Evolutionary conservation across 2,888 invertebrate genomes (phyloP).

Genomic region (Drosophila maculinotata): DNA sequence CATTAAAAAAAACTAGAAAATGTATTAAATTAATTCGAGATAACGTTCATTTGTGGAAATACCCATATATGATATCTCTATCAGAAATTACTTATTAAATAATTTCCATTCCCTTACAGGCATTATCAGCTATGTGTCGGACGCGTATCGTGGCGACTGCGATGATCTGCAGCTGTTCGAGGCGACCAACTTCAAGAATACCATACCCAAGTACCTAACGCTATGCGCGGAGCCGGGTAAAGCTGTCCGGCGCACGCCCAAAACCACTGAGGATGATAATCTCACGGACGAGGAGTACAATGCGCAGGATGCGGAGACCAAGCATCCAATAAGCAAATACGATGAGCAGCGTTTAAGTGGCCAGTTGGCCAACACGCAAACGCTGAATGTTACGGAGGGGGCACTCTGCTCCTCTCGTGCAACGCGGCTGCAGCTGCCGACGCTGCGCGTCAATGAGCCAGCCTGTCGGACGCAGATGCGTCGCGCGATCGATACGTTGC

Average conservation of each 20-base stretch:
- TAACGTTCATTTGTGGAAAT: no score
- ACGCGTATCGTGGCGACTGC: conserved; percentile 82
- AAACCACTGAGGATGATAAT: conserved; percentile 46
- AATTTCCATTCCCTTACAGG: conserved; percentile 46
- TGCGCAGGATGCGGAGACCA: conserved; percentile 26
- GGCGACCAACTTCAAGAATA: conserved; percentile 79
- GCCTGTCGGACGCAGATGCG: conserved; percentile 83
- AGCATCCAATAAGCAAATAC: conserved; percentile 62
- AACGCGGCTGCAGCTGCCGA: conserved; percentile 74
- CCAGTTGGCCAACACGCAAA: conserved; percentile 78
- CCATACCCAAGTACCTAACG: conserved; percentile 83
- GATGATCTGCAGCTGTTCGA: conserved; percentile 84
- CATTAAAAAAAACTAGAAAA: no score
- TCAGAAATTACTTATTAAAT: no score
- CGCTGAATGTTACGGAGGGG: conserved; percentile 79
- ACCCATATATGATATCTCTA: no score
- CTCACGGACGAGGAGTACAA: conserved; percentile 47
- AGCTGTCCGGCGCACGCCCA: conserved; percentile 68
- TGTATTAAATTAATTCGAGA: no score
- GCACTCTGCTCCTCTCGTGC: conserved; percentile 80
- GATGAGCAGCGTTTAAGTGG: conserved; percentile 73
- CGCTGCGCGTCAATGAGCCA: conserved; percentile 79
- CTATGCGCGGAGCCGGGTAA: conserved; percentile 84
- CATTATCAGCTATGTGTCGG: conserved; percentile 83
- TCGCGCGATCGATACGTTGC: conserved; percentile 75